Evolutionary conservation across 1,140 invertebrate genomes (phyloP).

Genomic region (Eueides isabella): DNA sequence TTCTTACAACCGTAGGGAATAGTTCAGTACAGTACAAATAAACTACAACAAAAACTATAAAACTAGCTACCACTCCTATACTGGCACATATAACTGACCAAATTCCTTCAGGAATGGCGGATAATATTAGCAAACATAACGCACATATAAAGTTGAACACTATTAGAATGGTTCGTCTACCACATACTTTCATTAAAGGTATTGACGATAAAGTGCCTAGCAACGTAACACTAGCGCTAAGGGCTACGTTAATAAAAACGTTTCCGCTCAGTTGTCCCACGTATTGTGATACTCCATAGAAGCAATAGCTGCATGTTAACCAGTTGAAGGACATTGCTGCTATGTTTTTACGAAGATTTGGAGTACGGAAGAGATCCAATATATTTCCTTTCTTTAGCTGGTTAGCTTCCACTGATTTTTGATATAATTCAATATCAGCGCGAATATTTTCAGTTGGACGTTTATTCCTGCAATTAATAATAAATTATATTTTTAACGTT

Average conservation of each 20-base stretch:
- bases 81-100: constrained; percentile 83
- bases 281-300: constrained; percentile 90
- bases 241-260: constrained; percentile 88
- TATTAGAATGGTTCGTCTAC: constrained; percentile 84
- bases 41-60: constrained; percentile 85
- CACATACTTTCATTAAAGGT: constrained; percentile 84
- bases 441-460: constrained; percentile 82
- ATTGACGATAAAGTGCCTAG: constrained; percentile 85
- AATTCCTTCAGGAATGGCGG: constrained; percentile 75
- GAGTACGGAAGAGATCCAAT: constrained; percentile 88
- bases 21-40: constrained; percentile 87
- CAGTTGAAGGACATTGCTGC: constrained; percentile 87
- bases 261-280: constrained; percentile 87
- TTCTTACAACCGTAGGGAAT: constrained; percentile 87
- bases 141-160: constrained; percentile 83
- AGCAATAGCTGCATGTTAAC: constrained; percentile 88
- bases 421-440: constrained; percentile 74
- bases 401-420: constrained; percentile 55
- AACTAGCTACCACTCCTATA: constrained; percentile 86
- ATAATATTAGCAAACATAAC: constrained; percentile 83
- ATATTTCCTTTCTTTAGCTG: constrained; percentile 83
- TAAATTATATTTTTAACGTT: too few relatives aligned
- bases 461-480: constrained; percentile 78
- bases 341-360: constrained; percentile 89
- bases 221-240: constrained; percentile 85